Evolutionary conservation across 2,888 invertebrate species (phyloP).

Genomic region (Cartodere bifasciata): DNA sequence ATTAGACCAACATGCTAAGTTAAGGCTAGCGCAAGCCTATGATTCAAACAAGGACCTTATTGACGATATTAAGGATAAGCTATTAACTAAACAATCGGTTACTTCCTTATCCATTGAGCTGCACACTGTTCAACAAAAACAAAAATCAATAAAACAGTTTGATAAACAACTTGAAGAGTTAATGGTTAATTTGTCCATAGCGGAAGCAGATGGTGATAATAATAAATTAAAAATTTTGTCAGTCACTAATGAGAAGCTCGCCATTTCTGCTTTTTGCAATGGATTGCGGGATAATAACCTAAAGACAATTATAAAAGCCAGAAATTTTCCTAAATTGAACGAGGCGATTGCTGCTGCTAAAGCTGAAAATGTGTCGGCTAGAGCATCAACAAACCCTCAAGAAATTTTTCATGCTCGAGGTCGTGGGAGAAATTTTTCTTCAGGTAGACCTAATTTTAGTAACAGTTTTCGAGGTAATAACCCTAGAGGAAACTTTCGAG

Average conservation of each 20-base stretch:
- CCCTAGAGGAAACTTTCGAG: no score
- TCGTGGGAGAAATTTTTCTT: no score
- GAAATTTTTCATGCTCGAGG: slow-evolving; percentile 1
- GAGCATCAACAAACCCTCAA: neutral
- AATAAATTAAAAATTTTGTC: slow-evolving; percentile 9
- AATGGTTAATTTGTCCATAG: slow-evolving; percentile 13
- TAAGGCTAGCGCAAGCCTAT: slow-evolving; percentile 11
- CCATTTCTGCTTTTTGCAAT: slow-evolving; percentile 15
- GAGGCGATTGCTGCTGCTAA: slow-evolving; percentile 11
- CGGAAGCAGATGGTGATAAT: slow-evolving; percentile 13
- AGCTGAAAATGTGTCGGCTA: slow-evolving; percentile 9
- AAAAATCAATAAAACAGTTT: slow-evolving; percentile 12
- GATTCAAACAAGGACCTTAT: slow-evolving; percentile 10
- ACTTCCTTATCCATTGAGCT: slow-evolving; percentile 11
- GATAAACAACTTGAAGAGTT: slow-evolving; percentile 13
- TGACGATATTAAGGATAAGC: slow-evolving; percentile 11
- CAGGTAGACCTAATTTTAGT: no score
- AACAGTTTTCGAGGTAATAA: no score
- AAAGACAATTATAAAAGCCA: slow-evolving; percentile 12
- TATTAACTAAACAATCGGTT: slow-evolving; percentile 13
- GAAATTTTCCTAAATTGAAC: slow-evolving; percentile 12
- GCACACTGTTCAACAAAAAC: slow-evolving; percentile 11
- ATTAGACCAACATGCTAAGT: slow-evolving; percentile 12
- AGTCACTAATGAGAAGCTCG: slow-evolving; percentile 15
- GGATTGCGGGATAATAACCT: slow-evolving; percentile 13